Percentiles rank a stretch among this genome's conserved stretches.
phyloP scores from a whole-genome alignment of 2,888 invertebrate genomes.

The Pristionchus maxplancki region DNA sequence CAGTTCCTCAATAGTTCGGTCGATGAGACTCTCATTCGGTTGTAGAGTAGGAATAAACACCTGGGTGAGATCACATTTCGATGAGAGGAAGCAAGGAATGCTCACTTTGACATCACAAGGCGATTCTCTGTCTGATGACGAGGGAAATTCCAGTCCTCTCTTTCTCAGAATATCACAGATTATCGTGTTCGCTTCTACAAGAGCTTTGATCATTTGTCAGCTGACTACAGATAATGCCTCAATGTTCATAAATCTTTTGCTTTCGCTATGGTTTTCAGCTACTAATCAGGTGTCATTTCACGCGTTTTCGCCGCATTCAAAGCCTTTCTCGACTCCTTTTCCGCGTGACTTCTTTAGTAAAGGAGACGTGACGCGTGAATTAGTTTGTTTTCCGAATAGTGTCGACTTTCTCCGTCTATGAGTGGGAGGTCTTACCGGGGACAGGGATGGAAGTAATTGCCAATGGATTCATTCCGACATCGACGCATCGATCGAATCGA shows the following conservation, averaged over 20 bases:
- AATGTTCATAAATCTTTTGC: neutral
- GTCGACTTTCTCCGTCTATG: neutral
- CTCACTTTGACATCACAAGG: neutral
- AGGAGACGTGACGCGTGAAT: neutral
- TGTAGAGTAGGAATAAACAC: neutral
- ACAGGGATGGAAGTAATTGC: slow-evolving; percentile 1
- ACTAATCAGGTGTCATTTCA: neutral
- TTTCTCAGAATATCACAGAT: slow-evolving; percentile 40
- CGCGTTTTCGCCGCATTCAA: neutral
- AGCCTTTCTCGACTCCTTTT: neutral
- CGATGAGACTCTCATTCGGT: neutral
- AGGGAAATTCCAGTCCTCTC: slow-evolving; percentile 3
- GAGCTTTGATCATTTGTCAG: neutral
- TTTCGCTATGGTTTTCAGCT: neutral
- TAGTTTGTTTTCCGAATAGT: neutral
- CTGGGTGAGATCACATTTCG: no score
- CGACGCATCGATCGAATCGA: slow-evolving; percentile 17
- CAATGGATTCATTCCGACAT: slow-evolving; percentile 39
- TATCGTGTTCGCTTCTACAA: slow-evolving; percentile 8
- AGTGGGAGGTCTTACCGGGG: neutral
- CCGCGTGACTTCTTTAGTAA: neutral
- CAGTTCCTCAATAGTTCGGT: slow-evolving; percentile 14
- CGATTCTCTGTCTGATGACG: neutral
- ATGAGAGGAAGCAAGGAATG: no score
- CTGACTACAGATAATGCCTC: neutral